A percentile compares a stretch with the other conserved stretches of the same genome.
phyloP scores from a whole-genome alignment of 2,797 vertebrate species.

The Urophycis tenuis region DNA sequence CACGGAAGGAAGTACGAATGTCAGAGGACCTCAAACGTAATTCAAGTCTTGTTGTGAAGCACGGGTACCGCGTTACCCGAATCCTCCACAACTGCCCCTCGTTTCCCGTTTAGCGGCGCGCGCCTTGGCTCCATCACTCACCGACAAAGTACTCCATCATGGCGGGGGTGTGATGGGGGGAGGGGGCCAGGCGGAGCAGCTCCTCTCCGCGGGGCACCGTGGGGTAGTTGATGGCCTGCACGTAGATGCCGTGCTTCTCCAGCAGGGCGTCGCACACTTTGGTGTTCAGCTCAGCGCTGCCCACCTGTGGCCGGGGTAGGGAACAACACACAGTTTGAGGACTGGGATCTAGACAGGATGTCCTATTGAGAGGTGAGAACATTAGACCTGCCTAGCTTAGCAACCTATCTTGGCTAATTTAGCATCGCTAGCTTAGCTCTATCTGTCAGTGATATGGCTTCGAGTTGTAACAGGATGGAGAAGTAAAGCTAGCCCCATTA shows the following conservation, averaged over 20 bases:
- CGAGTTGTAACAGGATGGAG: too few species aligned
- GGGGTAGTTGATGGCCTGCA: conserved; percentile 92
- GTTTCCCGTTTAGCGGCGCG: neutral
- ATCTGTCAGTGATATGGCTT: too few species aligned
- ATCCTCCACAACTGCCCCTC: neutral
- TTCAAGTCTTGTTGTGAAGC: neutral
- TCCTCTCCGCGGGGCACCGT: conserved; percentile 87
- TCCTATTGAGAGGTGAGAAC: too few species aligned
- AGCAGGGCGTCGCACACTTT: conserved; percentile 79
- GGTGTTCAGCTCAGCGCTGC: conserved; percentile 80
- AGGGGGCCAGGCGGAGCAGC: conserved; percentile 83
- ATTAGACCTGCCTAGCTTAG: too few species aligned
- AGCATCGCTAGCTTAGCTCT: too few species aligned
- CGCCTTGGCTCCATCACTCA: conserved; percentile 61
- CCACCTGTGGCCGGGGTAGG: conserved; percentile 68
- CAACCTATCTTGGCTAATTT: too few species aligned
- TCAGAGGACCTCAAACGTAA: neutral
- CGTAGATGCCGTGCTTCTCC: conserved; percentile 80
- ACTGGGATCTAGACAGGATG: too few species aligned
- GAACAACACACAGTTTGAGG: neutral
- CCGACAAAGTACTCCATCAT: conserved; percentile 92
- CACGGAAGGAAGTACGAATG: neutral
- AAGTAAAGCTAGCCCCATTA: too few species aligned
- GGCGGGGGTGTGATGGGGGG: conserved; percentile 81
- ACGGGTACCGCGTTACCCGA: too few species aligned